These are phyloP conservation scores for Heliconius cydno DNA, from an alignment of 2,888 invertebrate genomes.

Conservation along the genomic window DNA sequence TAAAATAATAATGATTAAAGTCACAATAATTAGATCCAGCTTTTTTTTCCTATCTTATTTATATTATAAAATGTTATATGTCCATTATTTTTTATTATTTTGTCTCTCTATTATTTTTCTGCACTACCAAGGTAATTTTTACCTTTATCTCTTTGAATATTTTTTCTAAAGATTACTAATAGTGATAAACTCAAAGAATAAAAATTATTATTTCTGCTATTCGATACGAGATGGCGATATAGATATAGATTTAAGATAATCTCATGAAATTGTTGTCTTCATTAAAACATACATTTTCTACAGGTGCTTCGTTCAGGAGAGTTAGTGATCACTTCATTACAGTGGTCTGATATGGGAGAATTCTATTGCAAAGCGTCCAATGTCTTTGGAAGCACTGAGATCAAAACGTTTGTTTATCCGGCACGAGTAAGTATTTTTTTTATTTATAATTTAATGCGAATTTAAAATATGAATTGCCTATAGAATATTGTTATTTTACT, in stretches of 20 bases:
- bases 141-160: not conserved
- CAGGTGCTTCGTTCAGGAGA: constrained; percentile 89
- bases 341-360: constrained; percentile 93
- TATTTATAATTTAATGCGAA: too few relatives aligned
- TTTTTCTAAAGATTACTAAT: not conserved
- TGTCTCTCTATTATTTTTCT: too few relatives aligned
- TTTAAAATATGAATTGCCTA: too few relatives aligned
- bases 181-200: too few relatives aligned
- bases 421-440: constrained; percentile 70
- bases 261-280: not conserved
- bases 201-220: not conserved
- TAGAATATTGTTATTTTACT: too few relatives aligned
- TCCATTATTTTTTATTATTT: too few relatives aligned
- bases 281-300: not conserved
- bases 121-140: not conserved
- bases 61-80: too few relatives aligned
- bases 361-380: constrained; percentile 90
- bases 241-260: not conserved
- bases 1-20: too few relatives aligned
- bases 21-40: too few relatives aligned
- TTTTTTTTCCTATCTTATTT: too few relatives aligned
- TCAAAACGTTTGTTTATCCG: constrained; percentile 90
- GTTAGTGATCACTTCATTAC: constrained; percentile 87
- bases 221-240: constrained; percentile 23
- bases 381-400: constrained; percentile 82